Conservation (phyloP, 2,113 vertebrate genomes). For the Tyto alba region DNA sequence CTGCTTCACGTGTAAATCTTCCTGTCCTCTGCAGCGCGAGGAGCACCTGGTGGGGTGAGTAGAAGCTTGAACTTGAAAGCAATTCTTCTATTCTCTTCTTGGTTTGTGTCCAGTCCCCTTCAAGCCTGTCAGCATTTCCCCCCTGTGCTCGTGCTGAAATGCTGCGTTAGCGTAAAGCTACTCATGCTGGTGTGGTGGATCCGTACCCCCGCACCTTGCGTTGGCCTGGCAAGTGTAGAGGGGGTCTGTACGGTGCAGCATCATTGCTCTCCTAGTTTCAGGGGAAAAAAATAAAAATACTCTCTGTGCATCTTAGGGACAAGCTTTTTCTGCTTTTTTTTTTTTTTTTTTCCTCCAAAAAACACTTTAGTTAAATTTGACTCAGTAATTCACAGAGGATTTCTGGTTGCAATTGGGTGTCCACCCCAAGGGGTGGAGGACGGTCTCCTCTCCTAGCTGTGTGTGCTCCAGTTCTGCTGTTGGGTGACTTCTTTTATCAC, state of each 20-base stretch:
- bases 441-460: not conserved
- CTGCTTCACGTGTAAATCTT: not conserved
- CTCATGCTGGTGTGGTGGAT: not conserved
- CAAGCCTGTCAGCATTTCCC: not conserved
- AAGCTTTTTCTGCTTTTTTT: not conserved
- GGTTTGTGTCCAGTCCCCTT: not conserved
- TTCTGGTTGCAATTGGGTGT: not conserved
- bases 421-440: not conserved
- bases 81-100: not conserved
- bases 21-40: not conserved
- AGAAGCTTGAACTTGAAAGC: not conserved
- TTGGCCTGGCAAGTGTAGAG: not conserved
- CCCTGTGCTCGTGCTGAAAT: not conserved
- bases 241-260: not conserved
- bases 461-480: not conserved
- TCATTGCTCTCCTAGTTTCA: not conserved
- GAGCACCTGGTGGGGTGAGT: not conserved
- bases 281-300: not conserved
- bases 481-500: not conserved
- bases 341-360: not conserved
- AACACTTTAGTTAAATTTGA: not conserved
- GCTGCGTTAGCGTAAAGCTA: not conserved
- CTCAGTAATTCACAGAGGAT: not conserved
- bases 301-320: not conserved
- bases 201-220: accelerated